Percentiles rank a stretch among this genome's conserved stretches.
Evolutionary conservation across 2,888 invertebrate genomes (phyloP).

Genomic region (Lymantria dispar): DNA sequence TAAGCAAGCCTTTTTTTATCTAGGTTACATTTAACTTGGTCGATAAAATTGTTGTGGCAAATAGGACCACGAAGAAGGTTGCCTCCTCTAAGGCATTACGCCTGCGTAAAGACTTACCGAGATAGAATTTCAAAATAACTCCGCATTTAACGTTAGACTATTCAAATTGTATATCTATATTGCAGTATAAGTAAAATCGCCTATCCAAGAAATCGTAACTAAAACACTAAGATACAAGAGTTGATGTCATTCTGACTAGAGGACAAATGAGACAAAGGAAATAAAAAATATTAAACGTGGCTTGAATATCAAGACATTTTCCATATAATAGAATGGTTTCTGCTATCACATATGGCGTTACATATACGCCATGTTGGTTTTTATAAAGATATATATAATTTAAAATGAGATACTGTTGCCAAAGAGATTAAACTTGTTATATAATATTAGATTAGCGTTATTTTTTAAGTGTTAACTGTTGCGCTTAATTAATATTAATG

Average conservation of each 20-base stretch:
- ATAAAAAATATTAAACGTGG: constrained; percentile 81
- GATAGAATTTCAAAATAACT: constrained; percentile 17
- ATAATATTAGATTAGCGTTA: constrained; percentile 20
- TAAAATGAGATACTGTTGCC: constrained; percentile 40
- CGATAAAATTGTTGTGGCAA: constrained; percentile 20
- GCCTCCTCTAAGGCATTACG: constrained; percentile 14
- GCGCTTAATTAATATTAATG: constrained; percentile 19
- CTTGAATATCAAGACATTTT: constrained; percentile 66
- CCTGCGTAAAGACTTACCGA: constrained; percentile 8
- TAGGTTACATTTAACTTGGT: constrained; percentile 19
- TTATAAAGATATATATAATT: constrained; percentile 57
- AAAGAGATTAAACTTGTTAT: constrained; percentile 18
- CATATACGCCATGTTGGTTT: constrained; percentile 59
- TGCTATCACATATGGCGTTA: constrained; percentile 52
- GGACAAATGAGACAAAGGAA: constrained; percentile 78
- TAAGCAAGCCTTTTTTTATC: constrained; percentile 30
- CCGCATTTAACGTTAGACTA: constrained; percentile 7
- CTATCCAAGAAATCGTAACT: constrained; percentile 45
- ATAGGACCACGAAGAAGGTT: constrained; percentile 22
- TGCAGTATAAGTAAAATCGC: constrained; percentile 31
- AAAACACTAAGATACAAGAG: constrained; percentile 57
- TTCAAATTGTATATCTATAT: constrained; percentile 30
- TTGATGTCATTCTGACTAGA: constrained; percentile 68
- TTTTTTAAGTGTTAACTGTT: constrained; percentile 6
- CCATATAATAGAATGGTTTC: constrained; percentile 59